Conservation (phyloP, 2,797 vertebrate species). For the Peromyscus melanophrys region DNA sequence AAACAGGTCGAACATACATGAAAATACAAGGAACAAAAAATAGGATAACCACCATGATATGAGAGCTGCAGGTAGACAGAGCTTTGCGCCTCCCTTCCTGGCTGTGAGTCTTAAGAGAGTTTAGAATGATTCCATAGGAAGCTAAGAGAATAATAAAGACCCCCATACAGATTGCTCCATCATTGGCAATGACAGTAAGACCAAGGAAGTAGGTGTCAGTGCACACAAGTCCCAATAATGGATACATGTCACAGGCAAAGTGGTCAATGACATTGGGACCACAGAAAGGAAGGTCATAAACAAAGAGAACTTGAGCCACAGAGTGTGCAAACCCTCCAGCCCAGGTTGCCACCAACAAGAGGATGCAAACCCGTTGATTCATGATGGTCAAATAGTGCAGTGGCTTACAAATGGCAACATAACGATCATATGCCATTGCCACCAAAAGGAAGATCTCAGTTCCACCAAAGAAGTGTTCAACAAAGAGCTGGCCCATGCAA, state of each 20-base stretch:
- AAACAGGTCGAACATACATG: background rate
- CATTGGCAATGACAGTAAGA: constrained; percentile 50
- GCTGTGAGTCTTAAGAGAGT: background rate
- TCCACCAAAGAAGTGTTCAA: constrained; percentile 35
- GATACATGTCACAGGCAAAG: constrained; percentile 70
- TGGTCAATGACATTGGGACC: constrained; percentile 69
- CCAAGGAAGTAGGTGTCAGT: constrained; percentile 44
- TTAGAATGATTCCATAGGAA: constrained; percentile 66
- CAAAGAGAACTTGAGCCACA: background rate
- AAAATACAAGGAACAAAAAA: constrained; percentile 45
- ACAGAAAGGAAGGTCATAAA: constrained; percentile 58
- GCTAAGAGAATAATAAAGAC: constrained; percentile 62
- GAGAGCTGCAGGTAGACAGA: background rate
- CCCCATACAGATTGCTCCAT: constrained; percentile 44
- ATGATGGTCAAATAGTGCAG: background rate
- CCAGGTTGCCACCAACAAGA: background rate
- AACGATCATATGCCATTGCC: constrained; percentile 87
- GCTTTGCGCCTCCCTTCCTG: background rate
- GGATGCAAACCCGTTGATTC: background rate
- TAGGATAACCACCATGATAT: background rate
- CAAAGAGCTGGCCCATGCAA: constrained; percentile 31
- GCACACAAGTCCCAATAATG: constrained; percentile 68
- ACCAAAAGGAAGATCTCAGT: constrained; percentile 74
- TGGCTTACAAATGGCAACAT: constrained; percentile 85
- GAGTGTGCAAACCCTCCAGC: background rate